Evolutionary conservation across 2,888 invertebrate genomes (phyloP).

Genomic region (Xylocampa areola): DNA sequence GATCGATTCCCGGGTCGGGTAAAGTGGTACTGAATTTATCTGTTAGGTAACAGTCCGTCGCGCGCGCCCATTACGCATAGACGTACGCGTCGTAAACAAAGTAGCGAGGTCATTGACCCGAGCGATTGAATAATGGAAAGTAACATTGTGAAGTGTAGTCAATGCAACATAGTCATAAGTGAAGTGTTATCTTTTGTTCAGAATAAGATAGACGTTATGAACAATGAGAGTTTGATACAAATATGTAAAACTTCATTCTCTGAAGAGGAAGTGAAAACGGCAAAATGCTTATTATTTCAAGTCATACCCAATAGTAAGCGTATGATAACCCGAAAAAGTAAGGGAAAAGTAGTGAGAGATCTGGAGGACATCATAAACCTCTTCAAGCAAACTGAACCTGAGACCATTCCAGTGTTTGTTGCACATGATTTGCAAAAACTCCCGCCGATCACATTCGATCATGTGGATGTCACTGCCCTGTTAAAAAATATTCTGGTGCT

Average conservation of each 20-base stretch:
- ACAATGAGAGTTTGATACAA: conserved; percentile 4
- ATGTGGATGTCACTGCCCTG: background rate
- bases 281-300: conserved; percentile 1
- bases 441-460: too few relatives aligned
- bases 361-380: conserved; percentile 14
- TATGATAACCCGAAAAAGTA: background rate
- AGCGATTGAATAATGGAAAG: background rate
- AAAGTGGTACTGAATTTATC: too few relatives aligned
- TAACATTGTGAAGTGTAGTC: conserved; percentile 6
- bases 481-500: background rate
- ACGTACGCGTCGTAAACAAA: too few relatives aligned
- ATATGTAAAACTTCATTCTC: conserved; percentile 6
- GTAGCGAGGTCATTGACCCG: background rate
- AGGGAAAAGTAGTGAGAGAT: conserved; percentile 6
- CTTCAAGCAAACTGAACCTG: background rate
- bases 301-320: conserved; percentile 9
- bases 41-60: too few relatives aligned
- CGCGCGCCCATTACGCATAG: too few relatives aligned
- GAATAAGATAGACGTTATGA: conserved; percentile 4
- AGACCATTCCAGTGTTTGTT: too few relatives aligned
- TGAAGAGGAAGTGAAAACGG: conserved; percentile 1
- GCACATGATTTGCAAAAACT: too few relatives aligned
- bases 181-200: conserved; percentile 1
- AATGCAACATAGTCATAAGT: conserved; percentile 7
- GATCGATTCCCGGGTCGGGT: too few relatives aligned